Evolutionary conservation across 2,888 invertebrate species (phyloP).

Genomic region (Andrena haemorrhoa): DNA sequence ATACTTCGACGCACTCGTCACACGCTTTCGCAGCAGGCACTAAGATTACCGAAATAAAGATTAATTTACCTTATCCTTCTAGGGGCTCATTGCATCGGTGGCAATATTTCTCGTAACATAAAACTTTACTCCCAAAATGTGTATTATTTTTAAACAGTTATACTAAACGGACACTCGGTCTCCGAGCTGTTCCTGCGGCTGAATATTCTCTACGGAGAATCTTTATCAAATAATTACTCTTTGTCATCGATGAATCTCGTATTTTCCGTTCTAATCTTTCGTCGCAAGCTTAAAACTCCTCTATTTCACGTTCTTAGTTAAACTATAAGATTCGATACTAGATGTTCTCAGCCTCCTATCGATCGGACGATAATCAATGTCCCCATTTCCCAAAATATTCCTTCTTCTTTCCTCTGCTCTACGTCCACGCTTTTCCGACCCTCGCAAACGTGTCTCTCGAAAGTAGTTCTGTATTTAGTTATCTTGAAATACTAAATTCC

Average conservation of each 20-base stretch:
- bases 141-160: too few species aligned
- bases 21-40: neutral
- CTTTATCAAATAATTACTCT: too few species aligned
- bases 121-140: slow-evolving; percentile 5
- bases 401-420: too few species aligned
- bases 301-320: neutral
- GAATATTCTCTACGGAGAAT: too few species aligned
- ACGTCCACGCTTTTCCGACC: too few species aligned
- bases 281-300: neutral
- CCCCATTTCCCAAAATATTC: too few species aligned
- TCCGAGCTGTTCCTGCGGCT: too few species aligned
- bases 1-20: neutral
- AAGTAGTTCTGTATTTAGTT: neutral
- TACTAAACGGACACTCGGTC: too few species aligned
- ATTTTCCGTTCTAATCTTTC: too few species aligned
- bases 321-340: neutral
- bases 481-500: neutral
- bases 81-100: slow-evolving; percentile 3
- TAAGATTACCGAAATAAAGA: neutral
- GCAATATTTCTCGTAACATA: slow-evolving; percentile 16
- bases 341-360: neutral
- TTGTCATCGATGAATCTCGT: too few species aligned
- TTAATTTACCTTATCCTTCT: slow-evolving; percentile 30
- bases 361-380: too few species aligned
- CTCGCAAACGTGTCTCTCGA: too few species aligned